Percentiles rank a stretch among this genome's conserved stretches.
These are phyloP conservation scores for Melospiza melodia DNA, from an alignment of 2,113 vertebrate species.

Conservation along the genomic window DNA sequence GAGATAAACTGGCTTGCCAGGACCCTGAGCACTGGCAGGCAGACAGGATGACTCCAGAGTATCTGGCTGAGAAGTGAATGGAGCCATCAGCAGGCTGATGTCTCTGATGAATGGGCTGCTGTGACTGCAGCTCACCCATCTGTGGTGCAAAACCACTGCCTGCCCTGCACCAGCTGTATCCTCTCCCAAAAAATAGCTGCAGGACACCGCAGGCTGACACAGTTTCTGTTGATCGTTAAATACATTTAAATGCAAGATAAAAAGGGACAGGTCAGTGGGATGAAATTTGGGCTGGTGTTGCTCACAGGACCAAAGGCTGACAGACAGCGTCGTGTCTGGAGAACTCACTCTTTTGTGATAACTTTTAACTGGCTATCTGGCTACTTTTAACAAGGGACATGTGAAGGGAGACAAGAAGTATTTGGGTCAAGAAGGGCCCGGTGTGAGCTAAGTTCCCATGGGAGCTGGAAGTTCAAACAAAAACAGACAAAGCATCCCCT, in stretches of 20 bases:
- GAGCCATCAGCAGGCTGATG: neutral
- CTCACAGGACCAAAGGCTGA: neutral
- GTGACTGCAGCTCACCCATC: neutral
- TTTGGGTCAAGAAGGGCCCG: neutral
- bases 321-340: neutral
- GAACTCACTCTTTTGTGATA: neutral
- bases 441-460: neutral
- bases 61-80: neutral
- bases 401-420: neutral
- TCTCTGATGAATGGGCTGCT: neutral
- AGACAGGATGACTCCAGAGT: neutral
- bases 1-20: neutral
- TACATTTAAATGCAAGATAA: neutral
- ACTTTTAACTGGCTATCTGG: neutral
- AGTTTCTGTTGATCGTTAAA: neutral
- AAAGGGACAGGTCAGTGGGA: neutral
- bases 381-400: neutral
- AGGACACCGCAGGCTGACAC: neutral
- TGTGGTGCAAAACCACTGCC: rapidly evolving
- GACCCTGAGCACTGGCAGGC: neutral
- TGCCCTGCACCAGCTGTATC: neutral
- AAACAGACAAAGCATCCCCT: neutral
- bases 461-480: constrained; percentile 6
- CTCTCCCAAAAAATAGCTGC: neutral
- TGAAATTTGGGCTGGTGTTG: neutral